These are phyloP conservation scores for Beris morrisii DNA, from an alignment of 2,888 invertebrate species.

Conservation along the genomic window DNA sequence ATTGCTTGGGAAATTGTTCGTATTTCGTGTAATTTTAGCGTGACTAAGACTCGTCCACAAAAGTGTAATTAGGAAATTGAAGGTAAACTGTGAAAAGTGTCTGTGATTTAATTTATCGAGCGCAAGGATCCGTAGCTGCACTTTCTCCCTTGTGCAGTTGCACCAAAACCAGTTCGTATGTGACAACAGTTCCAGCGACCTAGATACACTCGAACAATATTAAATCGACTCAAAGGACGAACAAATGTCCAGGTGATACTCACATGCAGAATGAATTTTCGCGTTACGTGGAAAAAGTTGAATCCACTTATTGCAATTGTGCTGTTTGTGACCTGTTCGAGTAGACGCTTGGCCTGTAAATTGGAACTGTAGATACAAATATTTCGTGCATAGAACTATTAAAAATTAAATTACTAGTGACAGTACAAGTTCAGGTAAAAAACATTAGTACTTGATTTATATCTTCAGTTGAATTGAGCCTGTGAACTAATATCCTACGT, in stretches of 20 bases:
- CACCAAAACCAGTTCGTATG: slow-evolving; percentile 46
- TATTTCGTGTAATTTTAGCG: no score
- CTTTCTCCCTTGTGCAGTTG: slow-evolving; percentile 42
- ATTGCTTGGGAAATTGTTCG: no score
- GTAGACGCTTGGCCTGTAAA: slow-evolving; percentile 59
- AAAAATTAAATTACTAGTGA: no score
- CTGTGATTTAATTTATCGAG: slow-evolving; percentile 15
- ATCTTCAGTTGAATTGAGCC: no score
- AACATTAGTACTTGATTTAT: no score
- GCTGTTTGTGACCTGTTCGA: slow-evolving; percentile 59
- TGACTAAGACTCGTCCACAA: no score
- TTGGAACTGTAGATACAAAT: not conserved
- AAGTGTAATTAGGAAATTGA: no score
- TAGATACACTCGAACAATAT: slow-evolving; percentile 45
- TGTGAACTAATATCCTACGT: no score
- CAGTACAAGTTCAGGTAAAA: no score
- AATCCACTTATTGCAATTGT: slow-evolving; percentile 61
- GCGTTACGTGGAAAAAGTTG: slow-evolving; percentile 60
- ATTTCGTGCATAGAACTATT: no score
- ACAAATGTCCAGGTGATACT: slow-evolving; percentile 34
- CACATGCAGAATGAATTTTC: slow-evolving; percentile 61
- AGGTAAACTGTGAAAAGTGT: not conserved
- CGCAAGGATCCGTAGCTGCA: slow-evolving; percentile 43
- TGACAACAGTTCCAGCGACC: slow-evolving; percentile 66
- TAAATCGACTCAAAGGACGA: not conserved